These are phyloP conservation scores for Gobius niger DNA, from an alignment of 2,113 vertebrate species.

Conservation along the genomic window DNA sequence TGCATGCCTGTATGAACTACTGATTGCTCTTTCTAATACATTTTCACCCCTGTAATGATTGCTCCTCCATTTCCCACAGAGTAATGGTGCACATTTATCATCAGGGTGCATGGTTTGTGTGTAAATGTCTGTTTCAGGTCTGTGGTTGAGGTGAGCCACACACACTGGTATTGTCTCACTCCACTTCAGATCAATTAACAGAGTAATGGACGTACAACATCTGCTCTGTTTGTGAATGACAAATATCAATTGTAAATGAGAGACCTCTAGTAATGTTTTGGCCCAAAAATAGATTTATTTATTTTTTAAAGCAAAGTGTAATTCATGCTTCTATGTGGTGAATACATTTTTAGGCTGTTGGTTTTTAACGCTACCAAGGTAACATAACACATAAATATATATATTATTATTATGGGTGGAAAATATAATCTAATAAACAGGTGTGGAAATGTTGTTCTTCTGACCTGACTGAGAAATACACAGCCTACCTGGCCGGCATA, in stretches of 20 bases:
- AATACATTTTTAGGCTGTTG: neutral
- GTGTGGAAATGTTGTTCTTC: too few species aligned
- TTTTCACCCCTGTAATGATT: constrained; percentile 4
- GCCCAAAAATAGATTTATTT: neutral
- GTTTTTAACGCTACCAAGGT: too few species aligned
- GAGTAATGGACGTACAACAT: constrained; percentile 36
- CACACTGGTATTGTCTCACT: constrained; percentile 29
- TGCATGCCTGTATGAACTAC: neutral
- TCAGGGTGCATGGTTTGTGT: constrained; percentile 3
- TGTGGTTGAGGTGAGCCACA: constrained; percentile 12
- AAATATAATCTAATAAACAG: too few species aligned
- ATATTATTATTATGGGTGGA: too few species aligned
- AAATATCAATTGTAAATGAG: constrained; percentile 28
- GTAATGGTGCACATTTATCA: constrained; percentile 1
- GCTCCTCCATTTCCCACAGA: neutral
- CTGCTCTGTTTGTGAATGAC: constrained; percentile 25
- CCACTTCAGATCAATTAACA: constrained; percentile 48
- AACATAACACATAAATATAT: too few species aligned
- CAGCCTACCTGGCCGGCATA: too few species aligned
- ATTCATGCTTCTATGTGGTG: neutral
- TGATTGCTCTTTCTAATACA: neutral
- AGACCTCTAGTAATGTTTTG: constrained; percentile 1
- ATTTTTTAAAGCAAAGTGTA: neutral
- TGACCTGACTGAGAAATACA: too few species aligned
- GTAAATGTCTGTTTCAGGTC: constrained; percentile 31